Base-by-base conservation (phyloP, 2,113 vertebrate genomes). In the Procavia capensis region DNA sequence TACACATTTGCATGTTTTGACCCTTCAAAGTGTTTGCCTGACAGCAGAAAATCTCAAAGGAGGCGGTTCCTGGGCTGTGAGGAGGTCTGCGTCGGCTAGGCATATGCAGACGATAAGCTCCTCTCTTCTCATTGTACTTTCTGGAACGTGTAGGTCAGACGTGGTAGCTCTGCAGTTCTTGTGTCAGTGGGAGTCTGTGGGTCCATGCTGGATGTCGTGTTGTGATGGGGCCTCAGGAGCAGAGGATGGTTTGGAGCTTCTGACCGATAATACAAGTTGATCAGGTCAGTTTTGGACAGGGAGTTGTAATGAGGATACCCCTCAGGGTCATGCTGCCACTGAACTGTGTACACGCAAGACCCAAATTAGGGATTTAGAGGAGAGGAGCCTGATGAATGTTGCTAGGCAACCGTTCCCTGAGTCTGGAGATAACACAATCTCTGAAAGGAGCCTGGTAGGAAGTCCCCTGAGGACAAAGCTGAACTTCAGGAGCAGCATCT, bases 391-490 rank as follows among this genome's bases (percentile, higher is more conserved):
- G 50, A 89, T 66, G 91, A 89, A 43, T 57, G 94, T 97, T 97
- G 95, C 97, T 95, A 97, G 89, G 96, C 95, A 97, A 97, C 96
- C 68, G 83, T 66, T 64, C n/a, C 39, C 20, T 34, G 54, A 75
- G 68, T 54, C 96, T 76, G 75, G 41, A 94, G 92, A 92, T 96
- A 96, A 95, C 91, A 70, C 66, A 91, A 84, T 96, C 95, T 97
- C 45, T 34, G 61, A 79, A 39, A 95, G 88, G 88, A 85, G 92
- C 66, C 75, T 50, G 57, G 41, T 19, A 70, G 79, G 74, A 88
- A 76, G 83, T 94, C 70, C 76, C 57, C 63, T 41, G 43, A 88
- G 95, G 95, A 95, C 91, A 97, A 70, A 93, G 75, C 86, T 86
- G 63, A 78, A 66, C 50, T 87, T 91, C 20, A 94, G 91, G 63